A percentile compares a stretch with the other conserved stretches of the same genome.
Evolutionary conservation across 2,797 vertebrate species (phyloP).

Genomic region (Nannoperca australis): DNA sequence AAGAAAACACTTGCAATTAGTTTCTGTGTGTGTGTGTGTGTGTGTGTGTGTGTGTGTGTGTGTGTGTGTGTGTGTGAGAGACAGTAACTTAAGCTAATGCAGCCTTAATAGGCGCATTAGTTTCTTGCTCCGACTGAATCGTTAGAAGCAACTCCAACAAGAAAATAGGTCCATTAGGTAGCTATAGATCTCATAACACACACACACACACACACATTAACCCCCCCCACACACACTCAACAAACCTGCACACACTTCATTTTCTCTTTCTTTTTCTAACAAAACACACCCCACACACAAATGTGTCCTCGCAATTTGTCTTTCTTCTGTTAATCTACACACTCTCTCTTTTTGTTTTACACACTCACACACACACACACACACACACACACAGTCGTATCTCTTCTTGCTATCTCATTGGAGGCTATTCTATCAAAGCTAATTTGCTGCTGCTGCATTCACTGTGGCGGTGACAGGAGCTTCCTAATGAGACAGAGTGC

Average conservation of each 20-base stretch:
- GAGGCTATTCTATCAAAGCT: constrained; percentile 34
- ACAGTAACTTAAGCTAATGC: constrained; percentile 53
- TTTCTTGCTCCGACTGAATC: constrained; percentile 36
- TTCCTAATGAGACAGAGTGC: constrained; percentile 50
- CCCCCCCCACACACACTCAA: constrained; percentile 8
- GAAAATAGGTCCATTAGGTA: constrained; percentile 67
- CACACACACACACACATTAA: constrained; percentile 21
- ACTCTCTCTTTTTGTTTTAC: background rate
- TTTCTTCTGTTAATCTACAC: constrained; percentile 2
- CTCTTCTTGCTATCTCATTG: constrained; percentile 7
- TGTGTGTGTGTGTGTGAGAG: background rate
- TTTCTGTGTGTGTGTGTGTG: constrained; percentile 8
- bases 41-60: constrained; percentile 12
- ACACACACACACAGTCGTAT: background rate
- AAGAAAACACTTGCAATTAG: constrained; percentile 29
- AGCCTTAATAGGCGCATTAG: constrained; percentile 62
- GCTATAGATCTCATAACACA: constrained; percentile 43
- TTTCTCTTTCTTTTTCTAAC: background rate
- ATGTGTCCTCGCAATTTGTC: background rate
- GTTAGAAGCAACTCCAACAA: constrained; percentile 50
- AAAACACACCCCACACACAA: background rate
- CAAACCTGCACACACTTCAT: background rate
- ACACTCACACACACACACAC: background rate
- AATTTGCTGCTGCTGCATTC: constrained; percentile 38
- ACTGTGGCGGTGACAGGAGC: background rate